These are phyloP conservation scores for Ectemnius lituratus DNA, from an alignment of 2,888 invertebrate genomes.

Conservation along the genomic window DNA sequence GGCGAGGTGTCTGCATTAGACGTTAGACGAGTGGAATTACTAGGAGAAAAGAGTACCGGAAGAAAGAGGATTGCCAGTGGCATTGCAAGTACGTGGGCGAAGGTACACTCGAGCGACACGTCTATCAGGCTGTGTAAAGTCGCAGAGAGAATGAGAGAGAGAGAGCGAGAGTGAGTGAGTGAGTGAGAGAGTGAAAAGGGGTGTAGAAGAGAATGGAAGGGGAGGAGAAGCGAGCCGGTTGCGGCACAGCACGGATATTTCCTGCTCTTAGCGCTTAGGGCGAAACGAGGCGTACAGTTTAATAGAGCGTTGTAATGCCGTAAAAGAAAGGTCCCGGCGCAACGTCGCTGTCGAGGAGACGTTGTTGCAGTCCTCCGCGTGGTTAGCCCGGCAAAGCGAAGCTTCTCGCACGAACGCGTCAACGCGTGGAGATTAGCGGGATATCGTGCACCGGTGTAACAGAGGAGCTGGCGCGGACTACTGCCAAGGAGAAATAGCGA, in stretches of 20 bases:
- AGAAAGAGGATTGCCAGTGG: too few species aligned
- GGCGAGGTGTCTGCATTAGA: too few species aligned
- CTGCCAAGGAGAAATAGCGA: neutral
- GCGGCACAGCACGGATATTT: constrained; percentile 15
- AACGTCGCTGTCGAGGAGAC: constrained; percentile 32
- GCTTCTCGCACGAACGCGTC: constrained; percentile 55
- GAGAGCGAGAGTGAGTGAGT: constrained; percentile 5
- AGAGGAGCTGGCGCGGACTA: constrained; percentile 1
- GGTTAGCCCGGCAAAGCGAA: constrained; percentile 59
- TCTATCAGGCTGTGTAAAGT: too few species aligned
- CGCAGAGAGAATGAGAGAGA: neutral
- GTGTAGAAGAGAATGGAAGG: neutral
- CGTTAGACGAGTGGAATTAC: too few species aligned
- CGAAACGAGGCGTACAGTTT: constrained; percentile 64
- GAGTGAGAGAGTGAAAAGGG: neutral
- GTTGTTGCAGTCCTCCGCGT: constrained; percentile 46
- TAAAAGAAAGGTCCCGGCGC: constrained; percentile 61
- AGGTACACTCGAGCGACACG: too few species aligned
- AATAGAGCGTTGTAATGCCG: constrained; percentile 68
- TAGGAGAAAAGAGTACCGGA: too few species aligned
- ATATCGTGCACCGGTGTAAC: neutral
- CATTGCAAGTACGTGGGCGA: too few species aligned
- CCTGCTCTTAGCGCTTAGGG: constrained; percentile 26
- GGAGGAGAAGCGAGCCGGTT: constrained; percentile 6
- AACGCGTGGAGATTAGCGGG: constrained; percentile 34